Percentiles rank a stretch among this genome's conserved stretches.
phyloP scores from a whole-genome alignment of 2,888 invertebrate genomes.

The Nesidiocoris tenuis region DNA sequence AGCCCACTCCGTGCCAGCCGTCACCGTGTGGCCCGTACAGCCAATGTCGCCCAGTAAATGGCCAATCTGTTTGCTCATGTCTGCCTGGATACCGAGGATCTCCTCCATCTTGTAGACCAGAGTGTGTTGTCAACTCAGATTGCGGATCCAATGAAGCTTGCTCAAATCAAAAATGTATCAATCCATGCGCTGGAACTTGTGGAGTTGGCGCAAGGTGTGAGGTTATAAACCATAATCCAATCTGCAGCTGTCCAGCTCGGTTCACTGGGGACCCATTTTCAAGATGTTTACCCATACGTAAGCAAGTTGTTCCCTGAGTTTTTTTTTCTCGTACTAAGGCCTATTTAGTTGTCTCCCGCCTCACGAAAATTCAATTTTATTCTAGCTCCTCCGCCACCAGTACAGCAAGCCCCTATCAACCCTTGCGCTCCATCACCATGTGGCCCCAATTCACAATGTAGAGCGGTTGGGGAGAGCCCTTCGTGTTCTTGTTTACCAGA shows the following conservation, averaged over 20 bases:
- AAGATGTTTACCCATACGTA: slow-evolving; percentile 66
- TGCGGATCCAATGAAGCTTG: slow-evolving; percentile 71
- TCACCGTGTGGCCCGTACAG: slow-evolving; percentile 61
- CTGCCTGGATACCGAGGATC: slow-evolving; percentile 53
- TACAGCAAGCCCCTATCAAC: slow-evolving; percentile 56
- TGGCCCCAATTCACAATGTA: slow-evolving; percentile 62
- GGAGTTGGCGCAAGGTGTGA: slow-evolving; percentile 72
- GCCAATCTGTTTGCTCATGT: slow-evolving; percentile 51
- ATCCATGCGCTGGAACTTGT: slow-evolving; percentile 78
- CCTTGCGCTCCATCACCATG: slow-evolving; percentile 72
- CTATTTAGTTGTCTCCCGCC: too few species aligned
- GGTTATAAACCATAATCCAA: slow-evolving; percentile 69
- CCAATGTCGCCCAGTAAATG: slow-evolving; percentile 62
- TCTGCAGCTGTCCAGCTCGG: slow-evolving; percentile 66
- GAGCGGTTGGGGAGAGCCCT: slow-evolving; percentile 53
- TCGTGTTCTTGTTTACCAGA: slow-evolving; percentile 55
- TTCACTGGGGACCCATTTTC: slow-evolving; percentile 73
- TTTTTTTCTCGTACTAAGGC: too few species aligned
- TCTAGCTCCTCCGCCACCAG: slow-evolving; percentile 51
- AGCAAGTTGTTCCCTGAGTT: slow-evolving; percentile 53
- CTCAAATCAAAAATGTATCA: slow-evolving; percentile 69
- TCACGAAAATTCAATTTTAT: neutral
- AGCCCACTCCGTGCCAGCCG: slow-evolving; percentile 62
- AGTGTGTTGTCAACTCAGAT: slow-evolving; percentile 73
- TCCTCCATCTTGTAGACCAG: slow-evolving; percentile 66